phyloP scores from a whole-genome alignment of 2,113 vertebrate species.

The Anser cygnoides region DNA sequence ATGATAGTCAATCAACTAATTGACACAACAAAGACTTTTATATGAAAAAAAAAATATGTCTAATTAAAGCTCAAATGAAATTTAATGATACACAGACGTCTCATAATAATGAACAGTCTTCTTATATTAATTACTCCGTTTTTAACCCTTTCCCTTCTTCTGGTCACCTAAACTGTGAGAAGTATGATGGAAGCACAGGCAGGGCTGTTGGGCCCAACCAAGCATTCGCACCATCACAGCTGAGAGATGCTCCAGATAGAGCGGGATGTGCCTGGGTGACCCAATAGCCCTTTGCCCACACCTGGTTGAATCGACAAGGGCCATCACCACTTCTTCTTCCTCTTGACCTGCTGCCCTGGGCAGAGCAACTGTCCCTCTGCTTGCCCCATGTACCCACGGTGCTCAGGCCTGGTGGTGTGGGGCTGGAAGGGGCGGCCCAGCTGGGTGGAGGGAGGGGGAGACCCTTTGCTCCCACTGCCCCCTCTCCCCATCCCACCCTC shows the following conservation, averaged over 20 bases:
- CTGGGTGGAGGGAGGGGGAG: background rate
- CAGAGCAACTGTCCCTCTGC: background rate
- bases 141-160: slow-evolving; percentile 54
- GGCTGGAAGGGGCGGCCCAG: background rate
- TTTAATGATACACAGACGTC: slow-evolving; percentile 75
- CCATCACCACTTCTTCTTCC: background rate
- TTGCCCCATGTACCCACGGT: background rate
- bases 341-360: background rate
- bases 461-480: background rate
- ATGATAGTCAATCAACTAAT: slow-evolving; percentile 94
- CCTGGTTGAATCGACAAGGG: fast-evolving
- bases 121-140: slow-evolving; percentile 73
- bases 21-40: slow-evolving; percentile 88
- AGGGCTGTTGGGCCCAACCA: background rate
- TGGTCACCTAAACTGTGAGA: background rate
- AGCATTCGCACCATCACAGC: background rate
- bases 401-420: background rate
- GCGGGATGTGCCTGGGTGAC: background rate
- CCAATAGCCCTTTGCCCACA: background rate
- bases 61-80: slow-evolving; percentile 81
- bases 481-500: too few relatives aligned
- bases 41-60: slow-evolving; percentile 67
- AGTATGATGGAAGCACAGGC: background rate
- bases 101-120: slow-evolving; percentile 75
- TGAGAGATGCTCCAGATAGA: background rate